These are phyloP conservation scores for Tenebrio molitor DNA, from an alignment of 1,140 invertebrate genomes.

Conservation along the genomic window DNA sequence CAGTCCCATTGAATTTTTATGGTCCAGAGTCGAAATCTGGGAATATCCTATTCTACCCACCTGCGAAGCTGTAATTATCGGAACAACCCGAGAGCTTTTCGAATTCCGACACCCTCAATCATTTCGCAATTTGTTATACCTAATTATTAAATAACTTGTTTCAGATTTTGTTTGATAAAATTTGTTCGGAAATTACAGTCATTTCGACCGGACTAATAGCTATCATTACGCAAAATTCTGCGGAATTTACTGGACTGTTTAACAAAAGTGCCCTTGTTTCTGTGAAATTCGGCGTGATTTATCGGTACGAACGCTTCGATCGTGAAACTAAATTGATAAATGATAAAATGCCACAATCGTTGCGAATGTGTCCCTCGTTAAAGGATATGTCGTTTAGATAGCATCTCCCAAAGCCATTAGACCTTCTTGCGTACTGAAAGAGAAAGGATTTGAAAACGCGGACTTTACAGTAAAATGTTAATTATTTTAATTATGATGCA, in stretches of 20 bases:
- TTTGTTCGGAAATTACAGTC: conserved; percentile 41
- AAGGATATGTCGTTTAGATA: conserved; percentile 5
- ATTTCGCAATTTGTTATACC: conserved; percentile 55
- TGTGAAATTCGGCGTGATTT: conserved; percentile 20
- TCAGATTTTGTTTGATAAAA: conserved; percentile 46
- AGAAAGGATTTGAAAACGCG: conserved; percentile 22
- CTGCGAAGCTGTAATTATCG: conserved; percentile 11
- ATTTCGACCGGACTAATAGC: conserved; percentile 34
- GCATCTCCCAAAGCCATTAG: not conserved
- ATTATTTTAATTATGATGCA: conserved; percentile 28
- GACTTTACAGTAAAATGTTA: conserved; percentile 20
- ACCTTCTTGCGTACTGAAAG: not conserved
- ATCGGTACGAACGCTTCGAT: not conserved
- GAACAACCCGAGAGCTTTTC: conserved; percentile 9
- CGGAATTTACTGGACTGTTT: conserved; percentile 11
- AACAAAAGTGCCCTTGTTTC: not conserved
- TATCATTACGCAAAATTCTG: conserved; percentile 35
- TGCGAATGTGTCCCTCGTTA: not conserved
- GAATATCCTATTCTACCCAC: conserved; percentile 3
- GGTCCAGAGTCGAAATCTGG: conserved; percentile 1
- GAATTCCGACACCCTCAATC: conserved; percentile 53
- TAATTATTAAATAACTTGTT: conserved; percentile 44
- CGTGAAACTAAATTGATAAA: too few species aligned
- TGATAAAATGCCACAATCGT: too few species aligned
- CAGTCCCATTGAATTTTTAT: conserved; percentile 37